A percentile compares a stretch with the other conserved stretches of the same genome.
Evolutionary conservation across 2,888 invertebrate genomes (phyloP).

Genomic region (Rhimphoctona megacephalus): DNA sequence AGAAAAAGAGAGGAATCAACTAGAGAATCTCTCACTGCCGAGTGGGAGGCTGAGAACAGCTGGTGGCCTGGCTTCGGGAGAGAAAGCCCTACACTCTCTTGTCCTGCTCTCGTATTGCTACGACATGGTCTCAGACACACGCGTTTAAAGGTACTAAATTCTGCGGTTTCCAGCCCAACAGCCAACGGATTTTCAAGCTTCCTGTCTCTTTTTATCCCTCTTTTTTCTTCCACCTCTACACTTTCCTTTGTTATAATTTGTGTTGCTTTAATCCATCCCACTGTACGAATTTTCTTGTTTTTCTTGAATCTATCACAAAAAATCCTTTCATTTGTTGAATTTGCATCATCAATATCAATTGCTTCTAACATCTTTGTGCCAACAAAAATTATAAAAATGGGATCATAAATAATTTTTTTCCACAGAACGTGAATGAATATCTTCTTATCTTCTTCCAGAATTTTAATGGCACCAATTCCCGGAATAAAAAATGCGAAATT

Average conservation of each 20-base stretch:
- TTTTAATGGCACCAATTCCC: no score
- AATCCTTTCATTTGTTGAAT: neutral
- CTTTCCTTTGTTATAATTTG: neutral
- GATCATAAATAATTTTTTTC: neutral
- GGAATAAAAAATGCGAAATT: neutral
- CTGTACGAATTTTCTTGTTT: neutral
- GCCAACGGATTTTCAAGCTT: conserved; percentile 24
- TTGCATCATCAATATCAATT: neutral
- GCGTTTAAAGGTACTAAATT: conserved; percentile 52
- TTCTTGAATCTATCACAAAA: neutral
- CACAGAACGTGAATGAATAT: neutral
- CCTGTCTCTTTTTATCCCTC: neutral
- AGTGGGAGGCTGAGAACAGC: conserved; percentile 70
- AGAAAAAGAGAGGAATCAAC: conserved; percentile 48
- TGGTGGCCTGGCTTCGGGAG: conserved; percentile 60
- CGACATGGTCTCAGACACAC: conserved; percentile 16
- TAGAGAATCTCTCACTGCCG: conserved; percentile 37
- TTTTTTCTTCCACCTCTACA: neutral
- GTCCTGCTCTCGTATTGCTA: conserved; percentile 1
- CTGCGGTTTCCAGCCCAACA: neutral
- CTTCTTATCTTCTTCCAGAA: neutral
- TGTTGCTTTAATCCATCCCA: neutral
- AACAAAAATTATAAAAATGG: neutral
- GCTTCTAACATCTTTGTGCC: neutral
- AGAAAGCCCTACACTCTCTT: conserved; percentile 50